Evolutionary conservation across 2,888 invertebrate species (phyloP).

Genomic region (Sarcophaga rosellei): DNA sequence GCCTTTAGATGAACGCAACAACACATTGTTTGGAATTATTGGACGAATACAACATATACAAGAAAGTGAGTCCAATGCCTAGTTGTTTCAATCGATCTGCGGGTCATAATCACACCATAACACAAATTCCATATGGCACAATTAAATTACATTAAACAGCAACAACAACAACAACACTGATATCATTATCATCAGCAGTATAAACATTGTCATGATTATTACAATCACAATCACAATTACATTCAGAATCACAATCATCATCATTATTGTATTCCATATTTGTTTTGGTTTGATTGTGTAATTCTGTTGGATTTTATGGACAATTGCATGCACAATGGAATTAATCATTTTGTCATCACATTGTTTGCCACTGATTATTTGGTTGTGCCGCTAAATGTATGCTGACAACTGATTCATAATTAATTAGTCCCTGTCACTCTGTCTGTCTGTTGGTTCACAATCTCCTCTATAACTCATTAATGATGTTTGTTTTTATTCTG

Average conservation of each 20-base stretch:
- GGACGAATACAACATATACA: no score
- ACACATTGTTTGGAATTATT: no score
- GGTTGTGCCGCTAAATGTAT: neutral
- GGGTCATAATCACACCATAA: no score
- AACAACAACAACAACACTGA: neutral
- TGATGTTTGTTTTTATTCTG: neutral
- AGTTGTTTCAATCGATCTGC: no score
- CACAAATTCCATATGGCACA: no score
- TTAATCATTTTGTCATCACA: slow-evolving; percentile 27
- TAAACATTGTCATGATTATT: neutral
- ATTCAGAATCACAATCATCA: neutral
- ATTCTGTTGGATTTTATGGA: no score
- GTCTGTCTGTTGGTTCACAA: neutral
- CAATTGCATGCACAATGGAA: slow-evolving; percentile 6
- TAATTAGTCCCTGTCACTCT: neutral
- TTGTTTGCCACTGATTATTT: slow-evolving; percentile 13
- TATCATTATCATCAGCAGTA: neutral
- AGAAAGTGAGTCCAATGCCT: no score
- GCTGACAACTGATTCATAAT: neutral
- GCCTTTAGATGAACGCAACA: no score
- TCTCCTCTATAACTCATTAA: neutral
- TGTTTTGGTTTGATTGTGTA: neutral
- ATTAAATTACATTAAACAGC: neutral
- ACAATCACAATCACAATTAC: neutral
- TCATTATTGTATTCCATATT: neutral